Evolutionary conservation across 2,797 vertebrate species (phyloP).

Genomic region (Hydrophis major): DNA sequence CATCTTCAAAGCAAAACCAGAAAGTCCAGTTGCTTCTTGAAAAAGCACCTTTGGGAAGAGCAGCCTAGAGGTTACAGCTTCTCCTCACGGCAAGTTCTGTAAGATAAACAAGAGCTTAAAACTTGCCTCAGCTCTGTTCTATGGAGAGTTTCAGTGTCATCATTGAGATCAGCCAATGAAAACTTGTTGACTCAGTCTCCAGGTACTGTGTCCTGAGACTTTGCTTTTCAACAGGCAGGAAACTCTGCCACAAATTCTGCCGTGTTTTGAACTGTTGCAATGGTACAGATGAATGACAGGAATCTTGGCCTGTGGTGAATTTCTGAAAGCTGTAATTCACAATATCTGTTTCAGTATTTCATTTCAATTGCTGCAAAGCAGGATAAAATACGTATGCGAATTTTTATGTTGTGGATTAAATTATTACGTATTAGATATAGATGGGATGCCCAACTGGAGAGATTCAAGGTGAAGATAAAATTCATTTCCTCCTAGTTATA

Average conservation of each 20-base stretch:
- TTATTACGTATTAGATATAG: neutral
- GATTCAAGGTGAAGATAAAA: neutral
- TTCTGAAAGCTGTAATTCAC: neutral
- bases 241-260: neutral
- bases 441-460: neutral
- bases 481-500: neutral
- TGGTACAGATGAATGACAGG: neutral
- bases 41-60: too few species aligned
- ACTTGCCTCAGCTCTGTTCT: neutral
- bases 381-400: neutral
- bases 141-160: neutral
- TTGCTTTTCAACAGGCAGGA: neutral
- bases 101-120: neutral
- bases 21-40: too few species aligned
- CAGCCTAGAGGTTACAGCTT: neutral
- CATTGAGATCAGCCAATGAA: neutral
- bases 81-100: neutral
- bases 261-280: neutral
- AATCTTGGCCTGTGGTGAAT: neutral
- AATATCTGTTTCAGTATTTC: neutral
- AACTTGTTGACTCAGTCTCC: neutral
- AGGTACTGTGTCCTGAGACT: neutral
- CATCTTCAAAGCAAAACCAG: too few species aligned
- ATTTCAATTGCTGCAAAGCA: neutral
- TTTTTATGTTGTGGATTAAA: neutral